Evolutionary conservation across 1,140 invertebrate species (phyloP).

Genomic region (Rhagoletis zephyria): DNA sequence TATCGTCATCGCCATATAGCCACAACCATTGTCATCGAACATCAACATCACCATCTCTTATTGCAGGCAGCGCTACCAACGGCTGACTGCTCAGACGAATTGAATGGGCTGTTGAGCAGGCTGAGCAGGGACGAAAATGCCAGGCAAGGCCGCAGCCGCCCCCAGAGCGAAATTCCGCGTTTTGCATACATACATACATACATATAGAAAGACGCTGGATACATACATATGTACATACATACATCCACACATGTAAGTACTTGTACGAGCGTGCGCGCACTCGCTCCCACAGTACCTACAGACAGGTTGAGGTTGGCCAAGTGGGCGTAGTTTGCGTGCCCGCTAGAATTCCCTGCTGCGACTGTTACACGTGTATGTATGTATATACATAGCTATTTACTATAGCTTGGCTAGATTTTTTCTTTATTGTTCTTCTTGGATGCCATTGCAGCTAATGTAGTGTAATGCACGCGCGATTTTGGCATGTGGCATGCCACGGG

Average conservation of each 20-base stretch:
- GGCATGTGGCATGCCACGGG: constrained; percentile 48
- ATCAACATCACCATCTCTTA: constrained; percentile 26
- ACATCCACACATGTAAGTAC: not conserved
- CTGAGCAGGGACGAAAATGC: constrained; percentile 44
- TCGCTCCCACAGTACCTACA: constrained; percentile 47
- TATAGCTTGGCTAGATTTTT: not conserved
- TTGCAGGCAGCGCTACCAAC: constrained; percentile 18
- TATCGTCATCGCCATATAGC: not conserved
- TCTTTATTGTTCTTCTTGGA: not conserved
- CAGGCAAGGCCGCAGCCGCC: constrained; percentile 41
- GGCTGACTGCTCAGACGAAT: constrained; percentile 40
- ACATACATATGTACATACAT: too few species aligned
- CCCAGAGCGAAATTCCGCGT: constrained; percentile 17
- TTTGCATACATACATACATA: not conserved
- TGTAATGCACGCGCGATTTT: constrained; percentile 31
- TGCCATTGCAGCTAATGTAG: constrained; percentile 34
- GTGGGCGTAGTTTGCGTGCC: constrained; percentile 45
- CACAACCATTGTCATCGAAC: not conserved
- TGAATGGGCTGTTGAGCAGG: constrained; percentile 38
- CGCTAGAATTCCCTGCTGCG: constrained; percentile 36
- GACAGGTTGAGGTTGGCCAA: constrained; percentile 49
- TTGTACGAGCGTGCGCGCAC: not conserved
- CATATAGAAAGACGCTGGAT: not conserved
- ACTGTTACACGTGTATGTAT: not conserved
- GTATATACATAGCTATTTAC: not conserved